Evolutionary conservation across 2,888 invertebrate genomes (phyloP), one percentile per base, ranked within the genome.

Genomic region (Drosophila mercatorum): DNA sequence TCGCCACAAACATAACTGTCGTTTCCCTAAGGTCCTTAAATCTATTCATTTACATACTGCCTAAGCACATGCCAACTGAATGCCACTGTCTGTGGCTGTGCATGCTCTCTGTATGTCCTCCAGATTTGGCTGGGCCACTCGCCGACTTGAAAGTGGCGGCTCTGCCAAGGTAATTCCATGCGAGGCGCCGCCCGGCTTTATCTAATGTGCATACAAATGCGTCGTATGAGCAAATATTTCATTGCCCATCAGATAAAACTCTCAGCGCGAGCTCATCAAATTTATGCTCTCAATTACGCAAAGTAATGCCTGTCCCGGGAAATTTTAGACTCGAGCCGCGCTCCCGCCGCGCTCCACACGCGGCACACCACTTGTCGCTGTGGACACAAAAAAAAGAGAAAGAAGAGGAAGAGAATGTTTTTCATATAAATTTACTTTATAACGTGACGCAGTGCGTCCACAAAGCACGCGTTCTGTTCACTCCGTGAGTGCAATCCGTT

Each of bases 261-360:
- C 62, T 64, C 61, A 34, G 61, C 67, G 63, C 53, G 75, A 64
- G 72, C 70, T 68, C 80, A 77, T 83, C 69, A 80, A 86, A 79
- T 83, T 76, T 77, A 82, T 82, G 68, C 70, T 74, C 80, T 71
- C 78, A 80, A 83, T 83, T 86, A 83, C 78, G 57, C 60, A 74
- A 73, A 83, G 78, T 84, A 77, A 82, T 86, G 68, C 68, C 65
- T 75, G 69, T 53, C 68, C 62, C 26, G 74, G 76, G 83, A 71
- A 46, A 51, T 68, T 65, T 31, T 8, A 4, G 31, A 41, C 41
- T 26, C 22, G 12, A 6, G 12, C 12, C 44, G 0, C 44, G 0
- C 22, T 1, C 2, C 12, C 22, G 0, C 4, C 28, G 28, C 4
- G 28, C 17, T 22, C n/a, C 57, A 38, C 51, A 41, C 22, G 22